These are phyloP conservation scores for Penaeus chinensis DNA, from an alignment of 1,140 invertebrate genomes.

Conservation along the genomic window DNA sequence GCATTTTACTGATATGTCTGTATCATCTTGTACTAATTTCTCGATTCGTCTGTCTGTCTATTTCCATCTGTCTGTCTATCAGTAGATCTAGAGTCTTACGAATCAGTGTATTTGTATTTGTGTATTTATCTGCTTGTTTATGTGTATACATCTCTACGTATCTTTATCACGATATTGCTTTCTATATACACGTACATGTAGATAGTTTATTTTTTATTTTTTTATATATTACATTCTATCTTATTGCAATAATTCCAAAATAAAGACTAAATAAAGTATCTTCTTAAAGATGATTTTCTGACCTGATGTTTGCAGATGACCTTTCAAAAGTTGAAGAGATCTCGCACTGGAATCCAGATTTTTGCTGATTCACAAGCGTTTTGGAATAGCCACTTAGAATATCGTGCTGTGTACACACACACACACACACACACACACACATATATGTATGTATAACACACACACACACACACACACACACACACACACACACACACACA, in stretches of 20 bases:
- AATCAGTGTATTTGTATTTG: background rate
- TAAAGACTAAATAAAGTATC: too few relatives aligned
- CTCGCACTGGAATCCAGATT: too few relatives aligned
- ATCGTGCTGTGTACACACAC: background rate
- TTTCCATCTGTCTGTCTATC: background rate
- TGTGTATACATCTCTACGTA: background rate
- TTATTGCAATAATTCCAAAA: background rate
- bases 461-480: background rate
- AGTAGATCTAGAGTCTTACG: background rate
- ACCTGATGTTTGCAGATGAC: too few relatives aligned
- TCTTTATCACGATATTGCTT: background rate
- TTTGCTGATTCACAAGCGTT: too few relatives aligned
- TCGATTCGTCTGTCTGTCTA: background rate
- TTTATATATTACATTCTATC: background rate
- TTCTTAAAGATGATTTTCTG: too few relatives aligned
- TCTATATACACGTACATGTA: background rate
- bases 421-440: background rate
- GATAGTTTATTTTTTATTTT: background rate
- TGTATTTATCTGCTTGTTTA: background rate
- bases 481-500: background rate
- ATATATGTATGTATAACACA: background rate
- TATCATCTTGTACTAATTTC: constrained; percentile 10
- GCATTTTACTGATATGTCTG: background rate
- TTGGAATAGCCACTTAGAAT: too few relatives aligned
- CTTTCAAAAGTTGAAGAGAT: too few relatives aligned